phyloP scores from a whole-genome alignment of 2,797 vertebrate species.

The Enteromius radiatus region DNA sequence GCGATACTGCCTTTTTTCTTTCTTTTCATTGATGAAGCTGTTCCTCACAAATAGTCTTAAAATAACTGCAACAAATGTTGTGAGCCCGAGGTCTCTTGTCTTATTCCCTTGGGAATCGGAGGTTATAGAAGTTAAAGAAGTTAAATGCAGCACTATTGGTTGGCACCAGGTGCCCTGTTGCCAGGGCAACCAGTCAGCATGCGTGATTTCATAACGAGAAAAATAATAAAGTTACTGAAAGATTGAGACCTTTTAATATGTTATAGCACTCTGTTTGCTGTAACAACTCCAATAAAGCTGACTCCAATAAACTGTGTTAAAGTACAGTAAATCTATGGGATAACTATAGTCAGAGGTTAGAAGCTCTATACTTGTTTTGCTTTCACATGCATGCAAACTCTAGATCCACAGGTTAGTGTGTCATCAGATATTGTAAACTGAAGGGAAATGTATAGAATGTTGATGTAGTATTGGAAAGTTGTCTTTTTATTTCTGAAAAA shows the following conservation, averaged over 20 bases:
- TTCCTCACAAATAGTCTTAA: background rate
- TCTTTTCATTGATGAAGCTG: conserved; percentile 9
- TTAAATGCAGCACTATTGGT: conserved; percentile 39
- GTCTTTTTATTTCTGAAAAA: background rate
- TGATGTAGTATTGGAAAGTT: background rate
- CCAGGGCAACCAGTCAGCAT: conserved; percentile 48
- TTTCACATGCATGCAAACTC: background rate
- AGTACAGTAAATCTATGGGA: background rate
- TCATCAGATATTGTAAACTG: background rate
- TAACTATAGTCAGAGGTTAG: background rate
- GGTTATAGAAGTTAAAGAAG: conserved; percentile 28
- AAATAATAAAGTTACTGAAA: conserved; percentile 32
- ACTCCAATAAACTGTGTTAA: background rate
- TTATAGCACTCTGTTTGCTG: background rate
- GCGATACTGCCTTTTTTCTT: background rate
- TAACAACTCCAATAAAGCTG: background rate
- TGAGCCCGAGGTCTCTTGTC: background rate
- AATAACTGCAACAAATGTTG: conserved; percentile 10
- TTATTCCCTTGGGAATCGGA: conserved; percentile 25
- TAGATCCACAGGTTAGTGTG: background rate
- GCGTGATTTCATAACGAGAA: conserved; percentile 6
- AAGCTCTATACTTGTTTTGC: background rate
- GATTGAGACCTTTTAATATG: conserved; percentile 27
- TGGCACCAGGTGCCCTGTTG: conserved; percentile 39
- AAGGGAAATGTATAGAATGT: background rate